Percentiles rank a stretch among this genome's conserved stretches.
These are phyloP conservation scores for Eunapius fragilis DNA, from an alignment of 37 sponge, comb jelly and placozoan species.

Conservation along the genomic window DNA sequence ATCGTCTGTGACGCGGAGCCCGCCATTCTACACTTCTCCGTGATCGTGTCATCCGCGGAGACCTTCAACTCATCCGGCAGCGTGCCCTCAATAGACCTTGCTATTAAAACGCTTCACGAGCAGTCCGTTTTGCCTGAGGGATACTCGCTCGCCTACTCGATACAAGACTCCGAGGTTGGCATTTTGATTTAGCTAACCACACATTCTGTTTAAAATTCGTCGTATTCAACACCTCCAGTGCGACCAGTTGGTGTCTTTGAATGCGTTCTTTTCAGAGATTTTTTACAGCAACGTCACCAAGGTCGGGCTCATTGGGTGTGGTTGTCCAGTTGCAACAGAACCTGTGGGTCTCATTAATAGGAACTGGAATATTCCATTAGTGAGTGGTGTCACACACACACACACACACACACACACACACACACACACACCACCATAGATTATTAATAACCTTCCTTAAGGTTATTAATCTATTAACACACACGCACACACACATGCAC, in stretches of 20 bases:
- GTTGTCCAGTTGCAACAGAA: not conserved
- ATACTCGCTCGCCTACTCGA: not conserved
- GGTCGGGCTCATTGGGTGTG: not conserved
- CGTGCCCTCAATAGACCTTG: slow-evolving; percentile 6
- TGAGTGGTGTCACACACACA: not conserved
- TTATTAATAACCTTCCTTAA: no score
- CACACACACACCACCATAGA: no score
- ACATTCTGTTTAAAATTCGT: no score
- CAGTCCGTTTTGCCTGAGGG: not conserved
- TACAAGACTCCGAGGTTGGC: not conserved
- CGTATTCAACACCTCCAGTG: not conserved
- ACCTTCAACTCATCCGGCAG: slow-evolving; percentile 8
- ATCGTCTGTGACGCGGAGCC: not conserved
- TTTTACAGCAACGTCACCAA: not conserved
- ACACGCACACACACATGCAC: no score
- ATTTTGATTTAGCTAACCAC: no score
- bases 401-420: no score
- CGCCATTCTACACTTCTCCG: not conserved
- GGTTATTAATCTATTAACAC: no score
- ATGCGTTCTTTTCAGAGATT: not conserved
- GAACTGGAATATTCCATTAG: not conserved
- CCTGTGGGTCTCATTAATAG: not conserved
- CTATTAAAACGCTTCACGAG: not conserved
- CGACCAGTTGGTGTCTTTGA: not conserved
- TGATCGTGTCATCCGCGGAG: slow-evolving; percentile 5